Evolutionary conservation across 2,888 invertebrate genomes (phyloP), one percentile per base, ranked within the genome.

Genomic region (Amiota communis): DNA sequence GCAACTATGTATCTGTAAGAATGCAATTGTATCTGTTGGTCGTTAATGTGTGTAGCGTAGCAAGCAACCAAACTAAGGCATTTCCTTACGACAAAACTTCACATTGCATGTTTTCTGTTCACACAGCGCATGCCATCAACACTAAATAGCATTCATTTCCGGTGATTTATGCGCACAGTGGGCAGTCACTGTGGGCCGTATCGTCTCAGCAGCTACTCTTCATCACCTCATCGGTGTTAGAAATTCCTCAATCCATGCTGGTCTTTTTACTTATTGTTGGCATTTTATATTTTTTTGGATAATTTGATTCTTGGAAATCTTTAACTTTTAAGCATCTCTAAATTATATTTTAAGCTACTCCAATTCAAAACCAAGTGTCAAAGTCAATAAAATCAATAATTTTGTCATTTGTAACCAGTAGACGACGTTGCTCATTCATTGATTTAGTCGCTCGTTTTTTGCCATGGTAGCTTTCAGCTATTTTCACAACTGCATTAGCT

Each of bases 131-230:
- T 69, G 80, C 81, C 82, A 80, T 81, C 81, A 81, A 79, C 86
- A 68, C 75, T 86, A 85, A 85, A 85, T 83, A 81, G 86, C 85
- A 84, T 87, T 86, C 86, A 86, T 87, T 87, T 86, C 80, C 86
- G 78, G 82, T 86, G 86, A 86, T 86, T 87, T 86, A 86, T 86
- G 79, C 81, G 75, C 77, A 73, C 77, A 68, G 53, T 53, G 17
- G 12, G 51, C 67, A 68, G 67, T n/a, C 67, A 17, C 36, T 65
- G 13, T 65, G 59, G 36, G 36, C 36, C 3, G 6, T 6, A 36
- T 36, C 36, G 2, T 6, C 6, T 36, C 36, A 36, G 36, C 36
- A 36, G 36, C 6, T 36, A 6, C 36, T 36, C 36, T 36, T 36
- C 36, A 36, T 36, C 36, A 36, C 36, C 36, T 36, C 36, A 36